Conservation (phyloP, 2,113 vertebrate genomes). For the Pituophis catenifer region DNA sequence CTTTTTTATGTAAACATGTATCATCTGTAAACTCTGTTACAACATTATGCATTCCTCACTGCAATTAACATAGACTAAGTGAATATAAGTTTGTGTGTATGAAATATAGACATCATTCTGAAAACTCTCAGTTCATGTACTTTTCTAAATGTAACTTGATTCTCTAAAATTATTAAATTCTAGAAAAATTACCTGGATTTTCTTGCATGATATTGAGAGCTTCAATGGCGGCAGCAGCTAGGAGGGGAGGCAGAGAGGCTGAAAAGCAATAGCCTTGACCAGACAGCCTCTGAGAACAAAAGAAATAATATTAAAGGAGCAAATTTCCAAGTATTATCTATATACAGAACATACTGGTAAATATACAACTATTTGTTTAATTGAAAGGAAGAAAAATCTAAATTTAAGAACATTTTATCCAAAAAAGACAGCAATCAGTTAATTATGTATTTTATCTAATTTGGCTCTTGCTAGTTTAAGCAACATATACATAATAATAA, state of each 20-base stretch:
- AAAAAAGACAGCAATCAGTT: background rate
- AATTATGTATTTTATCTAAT: background rate
- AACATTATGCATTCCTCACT: background rate
- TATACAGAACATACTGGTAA: background rate
- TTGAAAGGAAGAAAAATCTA: background rate
- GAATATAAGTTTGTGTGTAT: background rate
- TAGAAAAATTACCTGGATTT: conserved; percentile 83
- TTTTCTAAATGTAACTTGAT: background rate
- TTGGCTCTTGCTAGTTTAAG: background rate
- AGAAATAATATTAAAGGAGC: background rate
- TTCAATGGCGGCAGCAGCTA: conserved; percentile 92
- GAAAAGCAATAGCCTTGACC: conserved; percentile 98
- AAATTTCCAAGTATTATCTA: background rate
- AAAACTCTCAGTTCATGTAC: background rate
- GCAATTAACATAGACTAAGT: background rate
- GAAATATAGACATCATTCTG: background rate
- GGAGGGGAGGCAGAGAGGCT: conserved; percentile 89
- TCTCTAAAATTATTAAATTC: background rate
- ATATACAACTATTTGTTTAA: background rate
- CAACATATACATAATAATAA: background rate
- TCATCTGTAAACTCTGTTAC: background rate
- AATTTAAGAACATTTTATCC: background rate
- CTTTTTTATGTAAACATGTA: background rate
- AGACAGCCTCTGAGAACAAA: conserved; percentile 78
- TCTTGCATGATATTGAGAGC: conserved; percentile 96